Base-by-base conservation (phyloP, 1,140 invertebrate species). In the Drosophila sturtevanti region DNA sequence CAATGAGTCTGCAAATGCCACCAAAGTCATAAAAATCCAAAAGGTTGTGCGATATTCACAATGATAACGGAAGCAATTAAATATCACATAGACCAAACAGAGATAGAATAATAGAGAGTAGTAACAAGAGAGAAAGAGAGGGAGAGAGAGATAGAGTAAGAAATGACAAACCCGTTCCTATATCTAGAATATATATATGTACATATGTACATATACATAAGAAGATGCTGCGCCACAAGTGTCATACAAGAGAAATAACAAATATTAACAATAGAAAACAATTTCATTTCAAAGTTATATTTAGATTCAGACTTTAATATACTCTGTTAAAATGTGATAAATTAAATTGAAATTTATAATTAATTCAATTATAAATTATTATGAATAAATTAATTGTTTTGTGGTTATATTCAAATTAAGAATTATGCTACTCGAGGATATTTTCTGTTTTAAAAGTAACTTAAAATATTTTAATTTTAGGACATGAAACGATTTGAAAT, bases 1-100 rank as follows among this genome's bases (percentile, higher is more conserved):
- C 67, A 74, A 60, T 68, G 56, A 71, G 62, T 77, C 68, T 51
- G 54, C 41, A 81, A 87, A 85, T 87, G 82, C 67, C 81, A 81
- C 38, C 27, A 31, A 67, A 64, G 55, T 24, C 60, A 74, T 85
- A 74, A 78, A 71, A 27, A 72, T 58, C 35, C 67, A 37, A 67
- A 77, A 81, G 74, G 73, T 72, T 78, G 72, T 68, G 61, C 35
- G 37, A n/a, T 59, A 70, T 37, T 64, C 51, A 44, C 16, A 65
- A 72, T 52, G 35, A 59, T 68, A 67, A 56, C 60, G 52, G 34
- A 68, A 55, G 51, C 66, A 52, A 62, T 68, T 61, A 54, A 61
- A 48, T 66, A 51, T 54, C 37, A 56, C 31, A 34, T 7, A 4
- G 9, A 16, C 12, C 4, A 38, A 3, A 14, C 18, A 21, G 1